These are phyloP conservation scores for Anastrepha ludens DNA, from an alignment of 1,140 invertebrate genomes.

Conservation along the genomic window DNA sequence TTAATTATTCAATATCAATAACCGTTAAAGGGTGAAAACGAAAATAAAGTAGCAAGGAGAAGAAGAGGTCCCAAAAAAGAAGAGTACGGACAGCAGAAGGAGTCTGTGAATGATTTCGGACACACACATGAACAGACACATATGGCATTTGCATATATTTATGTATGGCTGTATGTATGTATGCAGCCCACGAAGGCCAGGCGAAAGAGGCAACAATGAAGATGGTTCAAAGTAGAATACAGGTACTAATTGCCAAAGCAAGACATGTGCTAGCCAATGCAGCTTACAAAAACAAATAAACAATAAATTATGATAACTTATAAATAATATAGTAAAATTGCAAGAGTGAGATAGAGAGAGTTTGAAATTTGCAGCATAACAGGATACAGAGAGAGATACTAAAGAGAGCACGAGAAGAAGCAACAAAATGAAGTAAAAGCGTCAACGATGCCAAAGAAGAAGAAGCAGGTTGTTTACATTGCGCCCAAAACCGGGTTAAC, in stretches of 20 bases:
- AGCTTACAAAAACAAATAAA: slow-evolving; percentile 7
- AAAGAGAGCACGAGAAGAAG: neutral
- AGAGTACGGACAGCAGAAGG: neutral
- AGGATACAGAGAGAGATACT: neutral
- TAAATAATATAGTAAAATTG: neutral
- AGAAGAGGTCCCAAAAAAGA: neutral
- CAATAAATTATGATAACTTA: neutral
- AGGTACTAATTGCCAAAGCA: slow-evolving; percentile 10
- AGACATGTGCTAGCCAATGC: neutral
- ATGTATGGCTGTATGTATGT: neutral
- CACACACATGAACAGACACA: too few species aligned
- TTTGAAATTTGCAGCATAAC: too few species aligned
- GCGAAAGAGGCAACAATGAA: neutral
- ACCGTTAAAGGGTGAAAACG: neutral
- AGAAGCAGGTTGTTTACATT: slow-evolving; percentile 47
- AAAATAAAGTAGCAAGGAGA: neutral
- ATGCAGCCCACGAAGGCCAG: neutral
- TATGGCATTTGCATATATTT: neutral
- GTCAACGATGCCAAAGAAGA: neutral
- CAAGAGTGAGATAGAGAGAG: neutral
- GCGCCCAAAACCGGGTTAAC: slow-evolving; percentile 21
- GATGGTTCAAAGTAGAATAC: neutral
- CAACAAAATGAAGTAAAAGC: neutral
- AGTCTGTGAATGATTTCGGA: too few species aligned
- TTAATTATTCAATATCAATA: slow-evolving; percentile 28